A percentile compares a stretch with the other conserved stretches of the same genome.
phyloP scores from a whole-genome alignment of 2,888 invertebrate genomes.

The Steinernema hermaphroditum region DNA sequence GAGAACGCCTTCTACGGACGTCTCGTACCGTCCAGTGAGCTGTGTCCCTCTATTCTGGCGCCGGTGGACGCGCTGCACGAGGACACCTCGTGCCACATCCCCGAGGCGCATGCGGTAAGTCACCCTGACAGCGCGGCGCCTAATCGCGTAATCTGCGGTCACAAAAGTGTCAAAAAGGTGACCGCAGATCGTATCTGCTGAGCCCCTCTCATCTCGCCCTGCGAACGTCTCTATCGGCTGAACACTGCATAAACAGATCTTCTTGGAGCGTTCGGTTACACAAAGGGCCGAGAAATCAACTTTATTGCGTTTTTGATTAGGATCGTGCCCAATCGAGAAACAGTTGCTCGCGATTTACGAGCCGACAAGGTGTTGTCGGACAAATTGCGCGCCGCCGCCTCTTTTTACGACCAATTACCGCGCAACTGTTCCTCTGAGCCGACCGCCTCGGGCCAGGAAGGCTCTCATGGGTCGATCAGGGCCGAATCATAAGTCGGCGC shows the following conservation, averaged over 20 bases:
- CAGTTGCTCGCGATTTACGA: constrained; percentile 20
- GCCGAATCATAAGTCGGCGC: no score
- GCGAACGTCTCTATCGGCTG: not conserved
- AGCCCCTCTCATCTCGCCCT: not conserved
- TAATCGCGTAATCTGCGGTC: constrained; percentile 32
- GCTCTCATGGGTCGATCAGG: not conserved
- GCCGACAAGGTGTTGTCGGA: constrained; percentile 6
- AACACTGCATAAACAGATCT: not conserved
- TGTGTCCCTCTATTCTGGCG: constrained; percentile 52
- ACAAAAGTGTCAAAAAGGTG: constrained; percentile 17
- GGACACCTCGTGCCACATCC: constrained; percentile 61
- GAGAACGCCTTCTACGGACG: constrained; percentile 65
- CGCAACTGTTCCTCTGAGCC: not conserved
- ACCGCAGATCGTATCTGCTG: not conserved
- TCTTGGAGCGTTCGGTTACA: not conserved
- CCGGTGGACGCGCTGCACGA: constrained; percentile 40
- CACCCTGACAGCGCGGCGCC: no score
- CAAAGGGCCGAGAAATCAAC: not conserved
- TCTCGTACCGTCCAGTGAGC: constrained; percentile 60
- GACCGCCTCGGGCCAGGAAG: not conserved
- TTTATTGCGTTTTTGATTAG: constrained; percentile 1
- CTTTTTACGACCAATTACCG: not conserved
- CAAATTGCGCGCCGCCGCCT: not conserved
- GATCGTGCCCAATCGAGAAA: not conserved
- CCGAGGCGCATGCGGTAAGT: constrained; percentile 61